Conservation (phyloP, 2,888 invertebrate genomes). For the Ichneumoninae sp. region DNA sequence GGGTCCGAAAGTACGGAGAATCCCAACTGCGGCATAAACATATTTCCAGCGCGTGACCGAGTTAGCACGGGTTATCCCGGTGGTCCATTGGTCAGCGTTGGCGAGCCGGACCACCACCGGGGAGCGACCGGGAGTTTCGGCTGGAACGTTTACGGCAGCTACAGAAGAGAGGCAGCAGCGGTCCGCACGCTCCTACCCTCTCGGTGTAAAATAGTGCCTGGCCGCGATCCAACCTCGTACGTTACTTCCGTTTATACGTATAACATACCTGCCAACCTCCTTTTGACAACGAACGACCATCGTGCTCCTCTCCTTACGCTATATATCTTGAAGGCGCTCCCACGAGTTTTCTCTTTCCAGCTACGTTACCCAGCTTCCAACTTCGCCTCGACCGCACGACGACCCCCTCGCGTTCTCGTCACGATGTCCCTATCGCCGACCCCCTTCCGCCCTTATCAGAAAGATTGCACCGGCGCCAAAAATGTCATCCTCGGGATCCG, state of each 20-base stretch:
- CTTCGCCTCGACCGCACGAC: conserved; percentile 37
- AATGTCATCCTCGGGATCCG: conserved; percentile 60
- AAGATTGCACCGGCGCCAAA: conserved; percentile 63
- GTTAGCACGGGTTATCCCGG: conserved; percentile 80
- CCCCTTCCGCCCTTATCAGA: conserved; percentile 50
- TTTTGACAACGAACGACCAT: conserved; percentile 64
- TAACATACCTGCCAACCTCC: conserved; percentile 78
- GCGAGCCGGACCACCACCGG: conserved; percentile 72
- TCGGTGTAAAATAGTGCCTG: conserved; percentile 82
- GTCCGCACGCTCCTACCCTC: conserved; percentile 72
- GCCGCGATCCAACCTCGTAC: conserved; percentile 82
- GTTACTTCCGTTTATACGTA: conserved; percentile 81
- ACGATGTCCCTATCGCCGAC: conserved; percentile 16
- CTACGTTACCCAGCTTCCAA: conserved; percentile 28
- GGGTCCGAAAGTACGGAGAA: conserved; percentile 38
- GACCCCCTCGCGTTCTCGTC: conserved; percentile 28
- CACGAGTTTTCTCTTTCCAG: conserved; percentile 58
- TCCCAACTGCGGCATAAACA: conserved; percentile 76
- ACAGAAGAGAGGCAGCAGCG: conserved; percentile 52
- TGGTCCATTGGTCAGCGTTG: conserved; percentile 80
- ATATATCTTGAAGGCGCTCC: conserved; percentile 58
- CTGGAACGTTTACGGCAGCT: conserved; percentile 38
- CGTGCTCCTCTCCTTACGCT: conserved; percentile 56
- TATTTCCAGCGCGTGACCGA: conserved; percentile 80
- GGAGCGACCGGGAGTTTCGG: conserved; percentile 67